Evolutionary conservation across 2,888 invertebrate genomes (phyloP).

Genomic region (Aquatica leii): DNA sequence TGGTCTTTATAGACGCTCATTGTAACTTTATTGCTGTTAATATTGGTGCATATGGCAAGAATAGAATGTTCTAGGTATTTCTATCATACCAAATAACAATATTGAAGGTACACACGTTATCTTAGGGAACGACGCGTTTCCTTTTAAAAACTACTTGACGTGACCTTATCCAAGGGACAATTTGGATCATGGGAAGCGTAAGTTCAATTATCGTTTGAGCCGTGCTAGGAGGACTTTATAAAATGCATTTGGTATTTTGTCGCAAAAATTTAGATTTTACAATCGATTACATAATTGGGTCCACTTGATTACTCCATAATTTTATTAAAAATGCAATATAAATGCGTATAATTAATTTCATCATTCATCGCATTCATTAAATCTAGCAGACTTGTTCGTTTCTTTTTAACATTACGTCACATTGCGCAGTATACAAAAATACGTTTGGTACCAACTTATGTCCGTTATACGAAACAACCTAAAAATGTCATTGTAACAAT

Average conservation of each 20-base stretch:
- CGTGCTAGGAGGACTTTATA: neutral
- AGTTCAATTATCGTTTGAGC: no score
- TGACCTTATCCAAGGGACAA: neutral
- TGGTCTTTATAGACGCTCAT: conserved; percentile 45
- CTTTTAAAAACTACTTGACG: neutral
- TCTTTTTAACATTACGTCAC: no score
- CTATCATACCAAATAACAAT: neutral
- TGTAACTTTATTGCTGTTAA: neutral
- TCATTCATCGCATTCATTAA: no score
- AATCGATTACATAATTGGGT: neutral
- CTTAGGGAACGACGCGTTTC: no score
- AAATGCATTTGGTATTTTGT: neutral
- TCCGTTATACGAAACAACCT: no score
- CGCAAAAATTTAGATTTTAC: neutral
- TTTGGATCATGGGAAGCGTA: no score
- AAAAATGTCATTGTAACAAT: no score
- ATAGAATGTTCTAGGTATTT: neutral
- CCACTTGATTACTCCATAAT: neutral
- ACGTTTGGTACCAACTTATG: no score
- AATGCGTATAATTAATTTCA: no score
- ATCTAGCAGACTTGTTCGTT: no score
- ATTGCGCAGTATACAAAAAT: no score
- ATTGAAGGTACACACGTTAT: no score
- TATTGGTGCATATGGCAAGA: neutral
- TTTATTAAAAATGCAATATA: neutral